Conservation (phyloP, 2,797 vertebrate species). For the Ctenosaura bakeri region DNA sequence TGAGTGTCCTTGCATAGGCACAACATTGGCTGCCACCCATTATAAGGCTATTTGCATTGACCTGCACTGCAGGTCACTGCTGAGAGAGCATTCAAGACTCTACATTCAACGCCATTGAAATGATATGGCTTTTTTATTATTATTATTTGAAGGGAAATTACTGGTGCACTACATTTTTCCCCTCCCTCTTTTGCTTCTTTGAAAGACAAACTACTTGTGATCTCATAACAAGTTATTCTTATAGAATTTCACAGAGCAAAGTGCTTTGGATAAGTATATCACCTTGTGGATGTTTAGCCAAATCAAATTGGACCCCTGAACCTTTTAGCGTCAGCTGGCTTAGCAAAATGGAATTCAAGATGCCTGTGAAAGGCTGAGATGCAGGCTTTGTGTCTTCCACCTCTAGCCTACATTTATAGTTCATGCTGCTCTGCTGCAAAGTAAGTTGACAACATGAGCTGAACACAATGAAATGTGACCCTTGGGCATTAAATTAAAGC, state of each 20-base stretch:
- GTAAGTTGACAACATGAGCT: constrained; percentile 20
- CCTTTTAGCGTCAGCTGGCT: constrained; percentile 11
- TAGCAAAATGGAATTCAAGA: constrained; percentile 32
- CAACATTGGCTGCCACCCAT: not conserved
- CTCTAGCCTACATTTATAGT: not conserved
- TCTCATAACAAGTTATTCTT: constrained; percentile 42
- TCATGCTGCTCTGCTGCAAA: constrained; percentile 32
- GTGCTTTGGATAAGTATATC: constrained; percentile 48
- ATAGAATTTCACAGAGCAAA: constrained; percentile 56
- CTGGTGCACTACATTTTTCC: not conserved
- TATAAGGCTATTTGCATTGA: constrained; percentile 4
- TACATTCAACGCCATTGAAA: not conserved
- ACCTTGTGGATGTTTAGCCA: constrained; percentile 53
- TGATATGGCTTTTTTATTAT: constrained; percentile 9
- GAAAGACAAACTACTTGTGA: constrained; percentile 42
- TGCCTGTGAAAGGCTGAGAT: constrained; percentile 34
- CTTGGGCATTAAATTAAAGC: constrained; percentile 20
- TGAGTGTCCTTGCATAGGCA: not conserved
- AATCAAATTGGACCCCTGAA: constrained; percentile 56
- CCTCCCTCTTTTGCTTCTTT: constrained; percentile 1
- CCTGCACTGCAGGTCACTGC: not conserved
- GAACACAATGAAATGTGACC: constrained; percentile 37
- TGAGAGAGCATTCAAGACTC: constrained; percentile 3
- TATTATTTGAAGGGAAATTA: not conserved
- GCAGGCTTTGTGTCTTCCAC: not conserved